A percentile compares a stretch with the other conserved stretches of the same genome.
These are phyloP conservation scores for Nasonia oneida DNA, from an alignment of 2,888 invertebrate genomes.

Conservation along the genomic window DNA sequence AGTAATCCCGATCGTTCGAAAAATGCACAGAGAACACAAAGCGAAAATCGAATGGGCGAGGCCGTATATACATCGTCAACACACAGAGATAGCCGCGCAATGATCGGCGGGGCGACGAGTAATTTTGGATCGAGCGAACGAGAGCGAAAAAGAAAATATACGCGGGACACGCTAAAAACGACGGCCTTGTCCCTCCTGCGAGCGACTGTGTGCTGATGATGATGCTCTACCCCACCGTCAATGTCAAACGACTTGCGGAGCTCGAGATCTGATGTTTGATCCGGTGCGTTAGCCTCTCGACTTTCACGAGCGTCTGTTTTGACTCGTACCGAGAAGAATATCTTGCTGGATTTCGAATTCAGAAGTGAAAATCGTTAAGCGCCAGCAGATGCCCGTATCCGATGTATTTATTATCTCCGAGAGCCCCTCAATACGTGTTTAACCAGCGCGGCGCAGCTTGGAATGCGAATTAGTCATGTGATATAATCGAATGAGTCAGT, in stretches of 20 bases:
- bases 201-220: neutral
- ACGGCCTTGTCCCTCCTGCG: slow-evolving; percentile 48
- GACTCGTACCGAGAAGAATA: neutral
- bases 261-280: neutral
- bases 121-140: slow-evolving; percentile 46
- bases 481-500: slow-evolving; percentile 51
- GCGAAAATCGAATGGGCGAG: too few species aligned
- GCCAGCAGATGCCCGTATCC: neutral
- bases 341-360: neutral
- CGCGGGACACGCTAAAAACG: slow-evolving; percentile 23
- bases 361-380: neutral
- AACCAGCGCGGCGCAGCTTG: slow-evolving; percentile 5
- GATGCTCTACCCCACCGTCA: slow-evolving; percentile 5
- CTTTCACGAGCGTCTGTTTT: too few species aligned
- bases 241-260: slow-evolving; percentile 38
- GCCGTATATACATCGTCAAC: too few species aligned
- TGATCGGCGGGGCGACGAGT: slow-evolving; percentile 30
- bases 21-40: too few species aligned
- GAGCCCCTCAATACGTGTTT: slow-evolving; percentile 13
- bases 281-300: neutral
- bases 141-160: slow-evolving; percentile 36
- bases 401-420: slow-evolving; percentile 16
- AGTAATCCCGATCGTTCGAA: too few species aligned
- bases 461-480: slow-evolving; percentile 52
- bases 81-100: neutral